Percentiles rank a stretch among this genome's conserved stretches.
These are phyloP conservation scores for Etheostoma spectabile DNA, from an alignment of 2,113 vertebrate genomes.

Conservation along the genomic window DNA sequence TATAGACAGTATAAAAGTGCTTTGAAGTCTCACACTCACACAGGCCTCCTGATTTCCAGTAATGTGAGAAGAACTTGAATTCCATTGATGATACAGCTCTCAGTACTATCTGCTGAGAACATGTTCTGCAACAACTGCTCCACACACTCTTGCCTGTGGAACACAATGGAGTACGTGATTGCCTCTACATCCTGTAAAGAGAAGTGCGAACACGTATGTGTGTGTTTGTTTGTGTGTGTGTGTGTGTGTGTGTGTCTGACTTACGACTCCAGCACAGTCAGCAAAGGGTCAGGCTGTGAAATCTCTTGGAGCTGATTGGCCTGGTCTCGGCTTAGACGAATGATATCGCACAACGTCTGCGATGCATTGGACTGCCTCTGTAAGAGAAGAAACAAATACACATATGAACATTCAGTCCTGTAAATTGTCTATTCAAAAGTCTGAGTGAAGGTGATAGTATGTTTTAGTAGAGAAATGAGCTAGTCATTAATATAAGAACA, in stretches of 20 bases:
- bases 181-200: not conserved
- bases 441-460: not conserved
- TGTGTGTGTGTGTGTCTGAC: conserved; percentile 49
- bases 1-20: not conserved
- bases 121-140: conserved; percentile 94
- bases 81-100: conserved; percentile 93
- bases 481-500: not conserved
- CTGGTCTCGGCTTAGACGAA: conserved; percentile 96
- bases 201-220: not conserved
- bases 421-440: not conserved
- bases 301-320: conserved; percentile 90
- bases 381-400: conserved; percentile 6
- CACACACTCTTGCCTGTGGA: conserved; percentile 92
- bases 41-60: conserved; percentile 91
- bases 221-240: not conserved
- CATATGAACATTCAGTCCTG: not conserved
- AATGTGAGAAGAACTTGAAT: conserved; percentile 94
- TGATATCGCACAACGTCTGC: conserved; percentile 95
- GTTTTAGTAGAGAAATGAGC: not conserved
- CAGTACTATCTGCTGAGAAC: conserved; percentile 90
- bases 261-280: conserved; percentile 94
- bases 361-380: conserved; percentile 97
- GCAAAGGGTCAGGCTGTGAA: conserved; percentile 91
- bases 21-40: conserved; percentile 84
- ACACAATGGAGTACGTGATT: not conserved